Base-by-base conservation (phyloP, 2,797 vertebrate genomes). In the Furcifer pardalis region DNA sequence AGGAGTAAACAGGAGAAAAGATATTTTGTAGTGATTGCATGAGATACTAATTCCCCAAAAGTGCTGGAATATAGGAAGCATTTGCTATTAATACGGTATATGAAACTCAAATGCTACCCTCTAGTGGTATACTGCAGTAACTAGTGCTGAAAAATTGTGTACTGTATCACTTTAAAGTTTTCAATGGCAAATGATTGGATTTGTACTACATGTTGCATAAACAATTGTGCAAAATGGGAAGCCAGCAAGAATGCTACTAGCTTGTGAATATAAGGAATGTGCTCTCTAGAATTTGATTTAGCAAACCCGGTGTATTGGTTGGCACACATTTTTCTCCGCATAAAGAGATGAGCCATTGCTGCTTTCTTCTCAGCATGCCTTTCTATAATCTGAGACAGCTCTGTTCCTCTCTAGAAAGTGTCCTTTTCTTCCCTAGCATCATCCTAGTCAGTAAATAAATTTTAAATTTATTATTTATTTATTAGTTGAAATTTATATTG, bases 41-140 rank as follows among this genome's bases (percentile, higher is more conserved):
- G 46, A 19, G 2, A 2, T 10, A 49, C 42, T 15, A 9, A 15
- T 0, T 19, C 12, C n/a, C n/a, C 0, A 0, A 62, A 30, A 56
- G 1, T 86, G 49, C n/a, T n/a, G 21, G 3, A 17, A 44, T 60
- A 44, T 65, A 27, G 25, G 25, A 69, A 2, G 44, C 30, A 0
- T 21, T 77, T 82, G 40, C 23, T 3, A 19, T 73, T 65, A 77
- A 63, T 0, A n/a, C n/a, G n/a, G n/a, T n/a, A 73, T 30, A 68
- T 62, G 73, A 80, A 56, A 7, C 15, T 83, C 2, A 90, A 65
- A 86, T 86, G 6, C 81, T 89, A 13, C 91, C 0, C 91, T 91
- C 93, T 93, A 76, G 85, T 84, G 92, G 90, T 15, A 9, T 2
- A 12, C 12, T 56, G 63, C 10, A 0, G 86, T 40, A 68, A 66